Base-by-base conservation (phyloP, 1,140 invertebrate species). In the Drosophila serrata region DNA sequence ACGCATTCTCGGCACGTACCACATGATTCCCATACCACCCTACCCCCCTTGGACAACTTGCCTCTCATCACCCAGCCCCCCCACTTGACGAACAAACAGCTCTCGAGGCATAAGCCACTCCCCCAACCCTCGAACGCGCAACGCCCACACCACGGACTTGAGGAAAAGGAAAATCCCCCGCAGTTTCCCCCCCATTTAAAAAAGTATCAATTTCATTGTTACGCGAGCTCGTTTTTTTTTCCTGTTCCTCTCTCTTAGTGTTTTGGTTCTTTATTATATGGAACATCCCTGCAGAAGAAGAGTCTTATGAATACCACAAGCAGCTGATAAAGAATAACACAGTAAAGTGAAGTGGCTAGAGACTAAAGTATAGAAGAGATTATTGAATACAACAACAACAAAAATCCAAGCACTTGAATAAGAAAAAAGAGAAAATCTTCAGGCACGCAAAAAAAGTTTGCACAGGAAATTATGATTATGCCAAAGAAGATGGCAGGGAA, bases 161-260 rank as follows among this genome's bases (percentile, higher is more conserved):
- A 53, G 51, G 31, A 24, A 53, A 22, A 53, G 51, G 60, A 61
- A 63, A 61, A 42, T 61, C 39, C 46, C 46, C 61, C 46, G 19
- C 61, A 24, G 19, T 24, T 51, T 63, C 45, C 49, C 22, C 63
- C 63, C 73, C 74, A 90, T 90, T 88, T 88, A 85, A 88, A 87
- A 82, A 88, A 87, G 85, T 90, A 88, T 88, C 85, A 88, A 90
- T 88, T 88, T 88, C 85, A 88, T 88, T 88, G 85, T 88, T 88
- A 90, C 85, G 85, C 81, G 81, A 75, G 75, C 85, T 84, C 81
- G 81, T 84, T 84, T 90, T 72, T 84, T 81, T 64, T 62, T 51
- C 29, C 22, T 43, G 39, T 6, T 51, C 19, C 65, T 55, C 31
- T 37, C 39, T 60, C 33, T 63, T 53, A 62, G 63, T 77, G 74